Evolutionary conservation across 2,113 vertebrate genomes (phyloP), one percentile per base, ranked within the genome.

Genomic region (Rutilus rutilus): DNA sequence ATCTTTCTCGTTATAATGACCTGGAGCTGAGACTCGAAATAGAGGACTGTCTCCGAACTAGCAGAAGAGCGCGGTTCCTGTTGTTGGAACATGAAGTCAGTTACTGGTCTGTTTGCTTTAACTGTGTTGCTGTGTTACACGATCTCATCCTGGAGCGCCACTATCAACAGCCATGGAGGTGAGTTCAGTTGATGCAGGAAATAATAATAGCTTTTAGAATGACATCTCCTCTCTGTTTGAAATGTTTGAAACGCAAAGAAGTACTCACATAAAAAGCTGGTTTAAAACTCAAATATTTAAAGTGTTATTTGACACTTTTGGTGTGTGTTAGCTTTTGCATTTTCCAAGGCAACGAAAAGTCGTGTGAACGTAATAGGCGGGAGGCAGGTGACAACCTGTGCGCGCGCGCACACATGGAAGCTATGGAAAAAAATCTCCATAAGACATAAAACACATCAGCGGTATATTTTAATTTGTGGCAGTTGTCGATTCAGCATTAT

Each of bases 21-120:
- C 83, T 73, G 86, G 78, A 87, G 89, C 87, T 90, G 89, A 90
- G 74, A 86, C 75, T 59, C 77, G 52, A 81, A n/a, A 57, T 30
- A 62, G 17, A n/a, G 75, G 62, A 78, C 73, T 85, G 50, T 39
- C 67, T 54, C 76, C 73, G 74, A 84, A 88, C 60, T 80, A 80
- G 59, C 5, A 65, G 39, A 76, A 64, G 62, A 67, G 85, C 79
- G 39, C 79, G 39, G 84, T 59, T 89, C 25, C 71, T 81, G 50
- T 81, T 39, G 6, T 85, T 64, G 64, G 87, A 86, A 50, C 87
- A 89, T 90, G 89, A 86, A 75, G 84, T 60, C 81, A 36, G 84
- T 57, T 60, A 74, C 64, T 19, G 57, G 65, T 86, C 82, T 88
- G 57, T 75, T 82, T 79, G 30, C 78, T 77, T 69, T 69, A 83